Conservation (phyloP, 2,888 invertebrate genomes). For the Hedychridium roseum region DNA sequence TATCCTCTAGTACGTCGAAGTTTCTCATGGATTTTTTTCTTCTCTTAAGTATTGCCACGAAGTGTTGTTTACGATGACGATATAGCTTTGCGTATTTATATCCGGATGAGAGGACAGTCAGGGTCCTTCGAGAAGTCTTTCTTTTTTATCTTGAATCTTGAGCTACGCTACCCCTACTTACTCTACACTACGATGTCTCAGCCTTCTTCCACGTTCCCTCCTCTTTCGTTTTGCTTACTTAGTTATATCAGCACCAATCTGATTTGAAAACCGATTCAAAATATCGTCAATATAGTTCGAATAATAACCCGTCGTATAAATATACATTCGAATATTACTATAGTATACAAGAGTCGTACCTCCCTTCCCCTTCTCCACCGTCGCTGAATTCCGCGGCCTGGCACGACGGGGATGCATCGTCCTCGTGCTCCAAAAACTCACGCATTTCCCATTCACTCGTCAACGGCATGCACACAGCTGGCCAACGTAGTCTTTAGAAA, state of each 20-base stretch:
- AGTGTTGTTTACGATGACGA: conserved; percentile 40
- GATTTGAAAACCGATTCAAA: conserved; percentile 62
- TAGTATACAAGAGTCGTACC: conserved; percentile 61
- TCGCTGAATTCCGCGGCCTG: too few relatives aligned
- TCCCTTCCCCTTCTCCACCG: conserved; percentile 12
- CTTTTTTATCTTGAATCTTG: conserved; percentile 33
- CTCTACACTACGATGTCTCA: conserved; percentile 61
- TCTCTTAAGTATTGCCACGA: conserved; percentile 59
- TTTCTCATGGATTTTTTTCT: conserved; percentile 27
- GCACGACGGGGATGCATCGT: conserved; percentile 29
- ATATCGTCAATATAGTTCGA: conserved; percentile 60
- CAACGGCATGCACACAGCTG: too few relatives aligned
- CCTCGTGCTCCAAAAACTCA: too few relatives aligned
- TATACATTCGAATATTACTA: conserved; percentile 63
- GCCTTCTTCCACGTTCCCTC: conserved; percentile 62
- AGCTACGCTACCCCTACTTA: conserved; percentile 57
- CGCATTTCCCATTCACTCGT: too few relatives aligned
- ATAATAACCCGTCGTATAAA: conserved; percentile 62
- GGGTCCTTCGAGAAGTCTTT: conserved; percentile 47
- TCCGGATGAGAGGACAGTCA: conserved; percentile 53
- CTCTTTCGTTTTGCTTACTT: conserved; percentile 47
- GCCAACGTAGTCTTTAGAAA: too few relatives aligned
- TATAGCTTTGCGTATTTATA: too few relatives aligned
- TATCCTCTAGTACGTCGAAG: conserved; percentile 61
- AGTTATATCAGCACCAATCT: conserved; percentile 63